Base-by-base conservation (phyloP, 1,140 invertebrate genomes). In the Scaptomyza pallida region DNA sequence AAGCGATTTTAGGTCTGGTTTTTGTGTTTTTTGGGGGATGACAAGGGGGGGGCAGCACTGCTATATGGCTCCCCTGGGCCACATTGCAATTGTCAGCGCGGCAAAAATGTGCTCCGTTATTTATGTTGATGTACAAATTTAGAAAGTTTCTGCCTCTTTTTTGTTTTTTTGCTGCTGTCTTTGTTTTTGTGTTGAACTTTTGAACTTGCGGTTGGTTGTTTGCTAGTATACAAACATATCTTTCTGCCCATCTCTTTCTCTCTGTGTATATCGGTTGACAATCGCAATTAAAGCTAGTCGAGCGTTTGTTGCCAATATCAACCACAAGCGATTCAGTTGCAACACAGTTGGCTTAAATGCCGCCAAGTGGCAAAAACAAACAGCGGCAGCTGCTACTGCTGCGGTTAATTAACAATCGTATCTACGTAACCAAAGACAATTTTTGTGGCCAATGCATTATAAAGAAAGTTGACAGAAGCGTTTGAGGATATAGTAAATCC, bases 141-240 rank as follows among this genome's bases (percentile, higher is more conserved):
- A 72, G 70, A 72, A 72, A 72, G 70, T 56, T 64, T 43, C 30
- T 37, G 4, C 48, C 41, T 40, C 23, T 50, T 48, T 33, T 19
- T 15, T 16, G 15, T 26, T 26, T 41, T 3, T 43, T 33, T 48
- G 63, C 3, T 71, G 54, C 57, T 51, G 37, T 55, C 47, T 40
- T 56, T 15, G 35, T 43, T 17, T 37, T 57, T 64, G 75, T 26
- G 35, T 57, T 64, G 79, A 73, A 71, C 80, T 65, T 72, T 69
- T 81, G 77, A 77, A 85, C 81, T 86, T 77, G 48, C 57, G 81
- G 79, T 69, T 82, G 72, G 41, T 47, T 59, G n/a, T n/a, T n/a
- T n/a, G n/a, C n/a, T 45, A 43, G 76, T 68, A 13, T 48, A 52
- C 50, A 80, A 76, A 26, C 68, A 37, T 75, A 4, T 23, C 21